phyloP scores from a whole-genome alignment of 1,140 invertebrate genomes.

The Camponotus pennsylvanicus region DNA sequence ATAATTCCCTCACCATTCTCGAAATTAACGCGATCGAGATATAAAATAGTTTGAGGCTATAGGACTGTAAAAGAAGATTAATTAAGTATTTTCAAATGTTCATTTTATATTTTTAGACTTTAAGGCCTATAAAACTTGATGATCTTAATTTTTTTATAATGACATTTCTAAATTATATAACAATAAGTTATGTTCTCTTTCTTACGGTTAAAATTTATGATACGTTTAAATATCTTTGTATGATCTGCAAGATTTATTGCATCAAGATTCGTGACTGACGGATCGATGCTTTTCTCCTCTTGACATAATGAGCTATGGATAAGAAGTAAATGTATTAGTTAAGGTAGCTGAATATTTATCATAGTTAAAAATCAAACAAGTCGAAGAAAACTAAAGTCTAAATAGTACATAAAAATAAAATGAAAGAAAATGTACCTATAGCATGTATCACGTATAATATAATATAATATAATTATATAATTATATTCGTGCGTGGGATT shows the following conservation, averaged over 20 bases:
- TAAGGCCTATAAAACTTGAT: too few species aligned
- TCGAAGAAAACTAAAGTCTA: not conserved
- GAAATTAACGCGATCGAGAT: not conserved
- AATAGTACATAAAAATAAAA: slow-evolving; percentile 2
- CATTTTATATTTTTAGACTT: too few species aligned
- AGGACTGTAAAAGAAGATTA: not conserved
- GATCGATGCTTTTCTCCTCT: slow-evolving; percentile 19
- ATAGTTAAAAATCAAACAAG: not conserved
- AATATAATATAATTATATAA: slow-evolving; percentile 9
- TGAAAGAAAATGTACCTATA: not conserved
- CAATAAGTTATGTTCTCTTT: not conserved
- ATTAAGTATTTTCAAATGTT: not conserved
- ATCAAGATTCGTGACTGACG: slow-evolving; percentile 2
- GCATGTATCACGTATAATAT: not conserved
- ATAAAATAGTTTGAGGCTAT: not conserved
- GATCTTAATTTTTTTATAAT: not conserved
- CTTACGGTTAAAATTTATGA: not conserved
- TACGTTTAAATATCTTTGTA: slow-evolving; percentile 39
- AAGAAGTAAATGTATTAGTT: slow-evolving; percentile 33
- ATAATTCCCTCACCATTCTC: not conserved
- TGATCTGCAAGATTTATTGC: slow-evolving; percentile 18
- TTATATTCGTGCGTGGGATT: not conserved
- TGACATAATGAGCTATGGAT: slow-evolving; percentile 1
- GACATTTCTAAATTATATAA: not conserved
- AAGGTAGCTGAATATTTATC: slow-evolving; percentile 12